Conservation (phyloP, 2,113 vertebrate genomes). For the Acanthochromis polyacanthus region DNA sequence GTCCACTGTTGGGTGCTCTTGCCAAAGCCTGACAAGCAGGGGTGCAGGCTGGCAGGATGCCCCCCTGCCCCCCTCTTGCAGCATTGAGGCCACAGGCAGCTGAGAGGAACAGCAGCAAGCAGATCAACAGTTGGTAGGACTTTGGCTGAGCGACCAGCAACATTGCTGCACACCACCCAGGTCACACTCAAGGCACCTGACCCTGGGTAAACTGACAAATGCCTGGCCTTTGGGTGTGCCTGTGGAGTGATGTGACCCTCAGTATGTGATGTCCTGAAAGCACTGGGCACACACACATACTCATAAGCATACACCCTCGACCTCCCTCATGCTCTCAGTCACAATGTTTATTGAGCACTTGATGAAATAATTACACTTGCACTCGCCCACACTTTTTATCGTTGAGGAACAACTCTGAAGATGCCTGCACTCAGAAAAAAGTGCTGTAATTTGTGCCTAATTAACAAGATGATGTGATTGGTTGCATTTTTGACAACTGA, state of each 20-base stretch:
- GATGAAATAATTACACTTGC: conserved; percentile 11
- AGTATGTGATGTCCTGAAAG: conserved; percentile 43
- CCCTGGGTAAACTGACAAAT: conserved; percentile 82
- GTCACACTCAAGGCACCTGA: conserved; percentile 70
- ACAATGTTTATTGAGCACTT: conserved; percentile 31
- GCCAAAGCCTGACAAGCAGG: conserved; percentile 71
- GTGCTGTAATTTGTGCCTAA: conserved; percentile 36
- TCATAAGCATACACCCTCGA: neutral
- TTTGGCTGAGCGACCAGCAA: conserved; percentile 71
- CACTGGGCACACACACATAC: conserved; percentile 10
- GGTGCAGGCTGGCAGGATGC: conserved; percentile 61
- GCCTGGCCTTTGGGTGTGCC: conserved; percentile 61
- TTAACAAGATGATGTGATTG: conserved; percentile 44
- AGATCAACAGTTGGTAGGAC: conserved; percentile 77
- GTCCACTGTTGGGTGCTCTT: conserved; percentile 53
- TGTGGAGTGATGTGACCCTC: conserved; percentile 52
- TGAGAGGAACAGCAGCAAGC: conserved; percentile 67
- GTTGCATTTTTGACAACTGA: conserved; percentile 20
- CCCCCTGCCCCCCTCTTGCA: conserved; percentile 31
- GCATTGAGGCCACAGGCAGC: conserved; percentile 66
- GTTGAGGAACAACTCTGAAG: conserved; percentile 18
- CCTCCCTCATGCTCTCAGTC: conserved; percentile 11
- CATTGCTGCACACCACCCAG: conserved; percentile 66
- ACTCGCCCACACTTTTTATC: conserved; percentile 6
- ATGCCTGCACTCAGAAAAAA: conserved; percentile 23